These are phyloP conservation scores for Drosophila mojavensis DNA, from an alignment of 1,140 invertebrate species.

Conservation along the genomic window DNA sequence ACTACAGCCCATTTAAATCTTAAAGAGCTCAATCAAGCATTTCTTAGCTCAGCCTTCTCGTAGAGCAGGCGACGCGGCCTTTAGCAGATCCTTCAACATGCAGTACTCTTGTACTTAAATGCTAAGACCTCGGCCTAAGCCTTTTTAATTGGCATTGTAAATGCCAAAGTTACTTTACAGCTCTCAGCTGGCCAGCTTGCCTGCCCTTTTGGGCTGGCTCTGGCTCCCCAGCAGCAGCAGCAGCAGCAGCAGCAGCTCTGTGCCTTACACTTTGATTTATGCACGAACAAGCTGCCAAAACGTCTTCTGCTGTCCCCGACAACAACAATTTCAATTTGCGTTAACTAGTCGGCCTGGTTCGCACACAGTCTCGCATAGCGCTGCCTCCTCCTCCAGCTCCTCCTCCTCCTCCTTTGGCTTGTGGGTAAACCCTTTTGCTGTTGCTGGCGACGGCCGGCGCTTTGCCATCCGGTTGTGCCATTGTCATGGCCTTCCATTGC, in stretches of 20 bases:
- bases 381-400: neutral
- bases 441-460: slow-evolving; percentile 33
- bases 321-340: slow-evolving; percentile 64
- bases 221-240: neutral
- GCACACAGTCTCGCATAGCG: slow-evolving; percentile 33
- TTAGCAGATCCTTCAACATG: slow-evolving; percentile 21
- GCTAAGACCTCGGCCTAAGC: slow-evolving; percentile 42
- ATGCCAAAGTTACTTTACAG: slow-evolving; percentile 43
- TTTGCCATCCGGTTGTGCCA: slow-evolving; percentile 33
- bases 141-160: slow-evolving; percentile 58
- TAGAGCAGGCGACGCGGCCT: neutral
- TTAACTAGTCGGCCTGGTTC: slow-evolving; percentile 55
- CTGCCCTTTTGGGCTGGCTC: neutral
- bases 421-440: slow-evolving; percentile 61
- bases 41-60: neutral
- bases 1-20: too few species aligned
- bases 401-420: neutral
- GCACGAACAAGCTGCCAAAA: slow-evolving; percentile 58
- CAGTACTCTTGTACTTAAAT: slow-evolving; percentile 30
- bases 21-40: neutral
- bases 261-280: slow-evolving; percentile 57
- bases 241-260: slow-evolving; percentile 3
- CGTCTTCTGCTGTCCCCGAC: slow-evolving; percentile 47
- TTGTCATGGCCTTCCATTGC: slow-evolving; percentile 48
- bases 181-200: slow-evolving; percentile 18